Conservation (phyloP, 2,113 vertebrate genomes). For the Megaptera novaeangliae region DNA sequence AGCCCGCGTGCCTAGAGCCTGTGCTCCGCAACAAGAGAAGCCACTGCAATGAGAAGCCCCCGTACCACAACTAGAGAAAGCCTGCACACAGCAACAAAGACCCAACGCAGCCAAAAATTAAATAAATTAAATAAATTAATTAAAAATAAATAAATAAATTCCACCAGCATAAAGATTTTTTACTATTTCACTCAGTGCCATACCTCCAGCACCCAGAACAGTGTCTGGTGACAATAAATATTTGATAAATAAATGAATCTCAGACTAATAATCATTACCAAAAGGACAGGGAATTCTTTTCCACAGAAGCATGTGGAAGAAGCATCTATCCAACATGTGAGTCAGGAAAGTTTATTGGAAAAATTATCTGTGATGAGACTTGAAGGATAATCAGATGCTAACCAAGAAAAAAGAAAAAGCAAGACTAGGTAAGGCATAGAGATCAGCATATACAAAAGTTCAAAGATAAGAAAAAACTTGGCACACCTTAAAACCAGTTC, state of each 20-base stretch:
- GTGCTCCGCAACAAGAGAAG: too few species aligned
- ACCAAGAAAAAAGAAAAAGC: background rate
- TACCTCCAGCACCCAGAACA: background rate
- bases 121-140: too few species aligned
- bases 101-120: too few species aligned
- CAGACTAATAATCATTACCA: background rate
- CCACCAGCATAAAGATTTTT: background rate
- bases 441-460: background rate
- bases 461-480: background rate
- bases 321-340: background rate
- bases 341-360: background rate
- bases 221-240: background rate
- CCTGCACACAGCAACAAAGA: too few species aligned
- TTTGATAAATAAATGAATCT: background rate
- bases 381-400: background rate
- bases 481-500: background rate
- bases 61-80: too few species aligned
- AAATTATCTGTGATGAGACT: background rate
- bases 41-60: too few species aligned
- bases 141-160: background rate
- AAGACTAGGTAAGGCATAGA: background rate
- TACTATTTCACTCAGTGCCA: background rate
- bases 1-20: too few species aligned
- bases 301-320: background rate
- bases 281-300: background rate